phyloP scores from a whole-genome alignment of 2,888 invertebrate genomes.

The Nephrotoma guestfalica region DNA sequence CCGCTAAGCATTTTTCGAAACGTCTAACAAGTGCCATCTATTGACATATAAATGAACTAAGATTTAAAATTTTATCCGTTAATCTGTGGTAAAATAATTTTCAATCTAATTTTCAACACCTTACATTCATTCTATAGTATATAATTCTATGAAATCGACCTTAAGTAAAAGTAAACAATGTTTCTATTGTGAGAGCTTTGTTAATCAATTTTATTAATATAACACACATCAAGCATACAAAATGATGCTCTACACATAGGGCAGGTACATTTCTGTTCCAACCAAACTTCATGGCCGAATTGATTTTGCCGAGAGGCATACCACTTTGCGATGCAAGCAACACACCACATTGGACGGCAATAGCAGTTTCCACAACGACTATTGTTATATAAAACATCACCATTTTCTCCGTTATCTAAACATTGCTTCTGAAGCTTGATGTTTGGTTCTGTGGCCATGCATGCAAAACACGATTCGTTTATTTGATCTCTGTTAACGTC shows the following conservation, averaged over 20 bases:
- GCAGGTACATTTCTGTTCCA: constrained; percentile 69
- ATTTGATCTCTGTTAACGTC: constrained; percentile 36
- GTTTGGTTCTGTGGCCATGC: constrained; percentile 65
- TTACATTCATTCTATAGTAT: too few relatives aligned
- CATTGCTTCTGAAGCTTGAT: constrained; percentile 66
- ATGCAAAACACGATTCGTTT: constrained; percentile 70
- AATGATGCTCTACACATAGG: constrained; percentile 76
- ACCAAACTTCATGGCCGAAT: constrained; percentile 56
- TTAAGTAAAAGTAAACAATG: too few relatives aligned
- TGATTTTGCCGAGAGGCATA: constrained; percentile 71
- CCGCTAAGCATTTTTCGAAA: too few relatives aligned
- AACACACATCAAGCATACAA: constrained; percentile 72
- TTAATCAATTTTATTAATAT: constrained; percentile 17
- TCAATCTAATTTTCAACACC: too few relatives aligned
- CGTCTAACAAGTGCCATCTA: too few relatives aligned
- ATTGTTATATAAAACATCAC: constrained; percentile 24
- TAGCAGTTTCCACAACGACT: constrained; percentile 39
- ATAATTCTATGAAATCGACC: too few relatives aligned
- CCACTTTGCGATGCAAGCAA: constrained; percentile 72
- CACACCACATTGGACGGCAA: constrained; percentile 83
- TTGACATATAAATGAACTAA: too few relatives aligned
- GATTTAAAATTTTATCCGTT: too few relatives aligned
- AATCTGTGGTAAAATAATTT: too few relatives aligned
- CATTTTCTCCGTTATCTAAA: constrained; percentile 33
- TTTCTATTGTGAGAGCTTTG: too few relatives aligned